A percentile compares a stretch with the other conserved stretches of the same genome.
phyloP scores from a whole-genome alignment of 1,140 invertebrate genomes.

The Teleopsis dalmanni region DNA sequence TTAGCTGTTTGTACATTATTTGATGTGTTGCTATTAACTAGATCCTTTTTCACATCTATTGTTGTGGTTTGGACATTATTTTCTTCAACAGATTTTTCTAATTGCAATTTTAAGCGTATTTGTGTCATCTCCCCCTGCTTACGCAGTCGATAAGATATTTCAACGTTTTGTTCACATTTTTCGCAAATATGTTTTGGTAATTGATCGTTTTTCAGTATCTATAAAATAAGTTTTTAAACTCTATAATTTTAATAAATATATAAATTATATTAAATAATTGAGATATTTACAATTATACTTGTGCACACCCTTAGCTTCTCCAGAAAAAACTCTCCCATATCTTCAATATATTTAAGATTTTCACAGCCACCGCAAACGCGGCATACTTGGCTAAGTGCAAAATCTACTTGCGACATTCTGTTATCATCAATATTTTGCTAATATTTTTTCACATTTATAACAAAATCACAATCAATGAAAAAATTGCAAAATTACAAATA shows the following conservation, averaged over 20 bases:
- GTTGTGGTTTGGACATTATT: not conserved
- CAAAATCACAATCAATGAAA: too few species aligned
- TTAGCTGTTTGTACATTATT: too few species aligned
- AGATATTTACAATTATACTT: constrained; percentile 1
- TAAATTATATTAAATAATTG: not conserved
- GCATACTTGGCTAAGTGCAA: constrained; percentile 11
- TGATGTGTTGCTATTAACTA: too few species aligned
- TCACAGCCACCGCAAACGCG: constrained; percentile 8
- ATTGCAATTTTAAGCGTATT: too few species aligned
- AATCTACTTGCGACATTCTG: not conserved
- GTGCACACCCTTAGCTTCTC: constrained; percentile 6
- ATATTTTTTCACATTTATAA: too few species aligned
- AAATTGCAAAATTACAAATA: too few species aligned
- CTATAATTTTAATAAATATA: not conserved
- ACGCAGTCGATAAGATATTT: constrained; percentile 6
- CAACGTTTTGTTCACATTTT: constrained; percentile 4
- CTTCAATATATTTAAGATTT: constrained; percentile 2
- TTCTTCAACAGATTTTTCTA: not conserved
- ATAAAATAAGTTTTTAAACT: not conserved
- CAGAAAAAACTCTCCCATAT: not conserved
- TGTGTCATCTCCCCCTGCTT: constrained; percentile 12
- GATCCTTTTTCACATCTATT: too few species aligned
- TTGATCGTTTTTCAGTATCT: constrained; percentile 6
- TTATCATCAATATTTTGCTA: not conserved
- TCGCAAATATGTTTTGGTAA: constrained; percentile 11